Evolutionary conservation across 2,797 vertebrate genomes (phyloP).

Genomic region (Sternarchorhynchus goeldii): DNA sequence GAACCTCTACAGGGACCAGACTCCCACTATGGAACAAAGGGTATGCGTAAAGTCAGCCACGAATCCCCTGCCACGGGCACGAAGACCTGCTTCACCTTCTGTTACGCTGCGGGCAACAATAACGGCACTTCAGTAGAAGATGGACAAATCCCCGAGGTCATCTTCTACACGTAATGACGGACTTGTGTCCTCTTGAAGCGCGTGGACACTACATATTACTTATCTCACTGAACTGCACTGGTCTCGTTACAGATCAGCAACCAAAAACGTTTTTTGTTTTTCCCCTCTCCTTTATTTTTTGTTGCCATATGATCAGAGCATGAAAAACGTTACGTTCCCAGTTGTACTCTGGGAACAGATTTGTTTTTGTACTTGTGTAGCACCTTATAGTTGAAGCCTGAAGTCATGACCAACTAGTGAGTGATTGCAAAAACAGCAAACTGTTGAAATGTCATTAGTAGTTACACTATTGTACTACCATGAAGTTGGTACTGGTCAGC

Average conservation of each 20-base stretch:
- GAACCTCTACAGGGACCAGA: slow-evolving; percentile 84
- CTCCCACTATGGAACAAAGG: slow-evolving; percentile 98
- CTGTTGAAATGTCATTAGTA: not conserved
- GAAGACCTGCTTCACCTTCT: slow-evolving; percentile 96
- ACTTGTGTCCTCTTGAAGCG: slow-evolving; percentile 17
- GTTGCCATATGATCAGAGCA: slow-evolving; percentile 31
- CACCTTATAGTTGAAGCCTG: slow-evolving; percentile 43
- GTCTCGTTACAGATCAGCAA: slow-evolving; percentile 42
- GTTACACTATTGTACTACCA: not conserved
- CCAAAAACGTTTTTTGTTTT: slow-evolving; percentile 46
- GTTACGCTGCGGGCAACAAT: slow-evolving; percentile 97
- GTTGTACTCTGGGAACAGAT: slow-evolving; percentile 43
- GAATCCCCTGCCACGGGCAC: slow-evolving; percentile 86
- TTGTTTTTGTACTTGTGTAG: slow-evolving; percentile 48
- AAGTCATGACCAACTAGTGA: slow-evolving; percentile 34
- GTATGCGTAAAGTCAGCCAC: slow-evolving; percentile 93
- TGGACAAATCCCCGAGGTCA: slow-evolving; percentile 97
- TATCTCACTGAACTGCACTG: slow-evolving; percentile 46
- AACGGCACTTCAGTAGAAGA: slow-evolving; percentile 98
- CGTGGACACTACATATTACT: slow-evolving; percentile 38
- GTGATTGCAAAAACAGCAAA: not conserved
- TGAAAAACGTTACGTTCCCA: slow-evolving; percentile 29
- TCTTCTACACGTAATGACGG: slow-evolving; percentile 91
- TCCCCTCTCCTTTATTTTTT: slow-evolving; percentile 27
- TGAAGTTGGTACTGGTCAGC: slow-evolving; percentile 20